Conservation (phyloP, 2,113 vertebrate species). For the Hydrochoerus hydrochaeris region DNA sequence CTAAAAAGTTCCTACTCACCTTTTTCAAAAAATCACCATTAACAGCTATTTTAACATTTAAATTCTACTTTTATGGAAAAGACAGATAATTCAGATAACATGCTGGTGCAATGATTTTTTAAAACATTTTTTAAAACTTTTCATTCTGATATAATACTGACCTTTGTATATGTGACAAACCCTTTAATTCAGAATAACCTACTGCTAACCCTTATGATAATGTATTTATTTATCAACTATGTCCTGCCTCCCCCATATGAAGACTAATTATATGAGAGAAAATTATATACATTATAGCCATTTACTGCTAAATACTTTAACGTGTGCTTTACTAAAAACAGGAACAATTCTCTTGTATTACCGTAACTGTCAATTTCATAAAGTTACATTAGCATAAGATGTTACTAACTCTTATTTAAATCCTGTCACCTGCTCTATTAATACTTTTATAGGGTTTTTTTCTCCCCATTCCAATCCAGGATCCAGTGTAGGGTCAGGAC, state of each 20-base stretch:
- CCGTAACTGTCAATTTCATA: neutral
- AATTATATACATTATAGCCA: neutral
- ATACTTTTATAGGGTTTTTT: neutral
- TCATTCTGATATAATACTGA: neutral
- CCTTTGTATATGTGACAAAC: neutral
- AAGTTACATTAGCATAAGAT: neutral
- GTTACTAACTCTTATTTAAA: neutral
- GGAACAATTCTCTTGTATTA: neutral
- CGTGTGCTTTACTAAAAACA: neutral
- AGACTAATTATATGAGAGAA: neutral
- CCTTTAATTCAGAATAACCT: neutral
- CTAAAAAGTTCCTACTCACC: neutral
- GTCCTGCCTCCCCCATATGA: neutral
- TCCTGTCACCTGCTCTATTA: neutral
- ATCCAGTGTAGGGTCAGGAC: neutral
- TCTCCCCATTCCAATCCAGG: neutral
- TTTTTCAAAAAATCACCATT: neutral
- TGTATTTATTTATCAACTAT: neutral
- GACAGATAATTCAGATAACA: neutral
- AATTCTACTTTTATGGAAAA: neutral
- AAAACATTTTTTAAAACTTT: neutral
- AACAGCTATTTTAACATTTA: neutral
- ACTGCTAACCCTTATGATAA: neutral
- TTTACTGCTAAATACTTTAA: neutral
- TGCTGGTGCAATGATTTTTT: neutral